Evolutionary conservation across 2,797 vertebrate species (phyloP).

Genomic region (Sebastes matsubarae): DNA sequence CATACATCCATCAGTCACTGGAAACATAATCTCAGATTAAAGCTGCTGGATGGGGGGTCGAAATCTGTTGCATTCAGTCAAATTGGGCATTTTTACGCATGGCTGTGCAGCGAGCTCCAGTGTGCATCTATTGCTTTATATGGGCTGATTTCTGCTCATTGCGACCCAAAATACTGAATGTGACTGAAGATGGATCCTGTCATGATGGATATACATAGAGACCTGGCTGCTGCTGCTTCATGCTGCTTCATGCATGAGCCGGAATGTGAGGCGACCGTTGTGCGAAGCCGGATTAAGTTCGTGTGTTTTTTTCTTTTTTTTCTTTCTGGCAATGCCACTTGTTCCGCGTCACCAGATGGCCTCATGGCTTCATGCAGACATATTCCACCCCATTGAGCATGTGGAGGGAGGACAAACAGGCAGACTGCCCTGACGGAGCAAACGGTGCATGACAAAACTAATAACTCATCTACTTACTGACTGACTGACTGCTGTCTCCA

Average conservation of each 20-base stretch:
- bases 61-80: constrained; percentile 22
- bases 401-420: constrained; percentile 33
- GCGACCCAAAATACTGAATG: neutral
- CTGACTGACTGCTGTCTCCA: neutral
- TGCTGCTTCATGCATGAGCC: neutral
- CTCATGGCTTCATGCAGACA: constrained; percentile 53
- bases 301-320: constrained; percentile 35
- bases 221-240: neutral
- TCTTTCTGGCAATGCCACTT: constrained; percentile 68
- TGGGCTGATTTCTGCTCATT: neutral
- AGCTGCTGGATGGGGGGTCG: neutral
- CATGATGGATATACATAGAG: neutral
- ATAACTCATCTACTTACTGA: constrained; percentile 11
- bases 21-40: constrained; percentile 45
- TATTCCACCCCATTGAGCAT: constrained; percentile 54
- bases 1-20: constrained; percentile 2
- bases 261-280: constrained; percentile 22
- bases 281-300: constrained; percentile 55
- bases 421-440: constrained; percentile 28
- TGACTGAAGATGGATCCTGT: neutral
- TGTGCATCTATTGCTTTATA: constrained; percentile 7
- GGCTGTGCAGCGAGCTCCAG: constrained; percentile 24
- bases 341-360: constrained; percentile 77
- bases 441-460: constrained; percentile 35
- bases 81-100: constrained; percentile 38